phyloP scores from a whole-genome alignment of 2,797 vertebrate species.

The Buceros bicornis region DNA sequence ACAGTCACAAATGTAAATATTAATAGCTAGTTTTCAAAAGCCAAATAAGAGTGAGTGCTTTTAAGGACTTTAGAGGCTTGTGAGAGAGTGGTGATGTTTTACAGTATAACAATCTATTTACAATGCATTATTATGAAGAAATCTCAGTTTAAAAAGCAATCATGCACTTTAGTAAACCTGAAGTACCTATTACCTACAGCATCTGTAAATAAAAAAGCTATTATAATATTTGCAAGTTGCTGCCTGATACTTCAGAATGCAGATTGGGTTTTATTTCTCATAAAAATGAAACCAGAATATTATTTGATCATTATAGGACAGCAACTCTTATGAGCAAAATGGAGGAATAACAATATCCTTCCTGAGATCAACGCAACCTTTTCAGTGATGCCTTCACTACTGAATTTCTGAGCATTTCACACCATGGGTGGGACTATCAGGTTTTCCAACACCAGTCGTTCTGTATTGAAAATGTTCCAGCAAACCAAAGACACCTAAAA shows the following conservation, averaged over 20 bases:
- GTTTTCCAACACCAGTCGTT: background rate
- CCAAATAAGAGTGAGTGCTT: slow-evolving; percentile 81
- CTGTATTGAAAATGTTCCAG: background rate
- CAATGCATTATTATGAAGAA: slow-evolving; percentile 72
- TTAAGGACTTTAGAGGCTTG: slow-evolving; percentile 77
- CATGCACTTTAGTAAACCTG: slow-evolving; percentile 56
- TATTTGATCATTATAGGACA: background rate
- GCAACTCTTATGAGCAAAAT: background rate
- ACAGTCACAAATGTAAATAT: slow-evolving; percentile 75
- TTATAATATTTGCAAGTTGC: slow-evolving; percentile 32
- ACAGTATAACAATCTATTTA: slow-evolving; percentile 65
- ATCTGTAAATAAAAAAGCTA: slow-evolving; percentile 54
- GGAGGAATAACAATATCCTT: background rate
- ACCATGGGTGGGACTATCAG: background rate
- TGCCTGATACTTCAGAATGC: background rate
- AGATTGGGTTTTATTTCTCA: slow-evolving; percentile 9
- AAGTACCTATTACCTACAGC: slow-evolving; percentile 61
- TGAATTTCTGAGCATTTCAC: background rate
- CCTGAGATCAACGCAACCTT: background rate
- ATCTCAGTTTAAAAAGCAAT: slow-evolving; percentile 69
- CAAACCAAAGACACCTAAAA: background rate
- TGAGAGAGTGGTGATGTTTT: slow-evolving; percentile 61
- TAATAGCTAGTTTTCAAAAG: slow-evolving; percentile 76
- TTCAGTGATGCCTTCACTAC: background rate
- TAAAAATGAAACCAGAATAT: slow-evolving; percentile 16